These are phyloP conservation scores for Hirtodrosophila duncani DNA, from an alignment of 2,888 invertebrate species.

Conservation along the genomic window DNA sequence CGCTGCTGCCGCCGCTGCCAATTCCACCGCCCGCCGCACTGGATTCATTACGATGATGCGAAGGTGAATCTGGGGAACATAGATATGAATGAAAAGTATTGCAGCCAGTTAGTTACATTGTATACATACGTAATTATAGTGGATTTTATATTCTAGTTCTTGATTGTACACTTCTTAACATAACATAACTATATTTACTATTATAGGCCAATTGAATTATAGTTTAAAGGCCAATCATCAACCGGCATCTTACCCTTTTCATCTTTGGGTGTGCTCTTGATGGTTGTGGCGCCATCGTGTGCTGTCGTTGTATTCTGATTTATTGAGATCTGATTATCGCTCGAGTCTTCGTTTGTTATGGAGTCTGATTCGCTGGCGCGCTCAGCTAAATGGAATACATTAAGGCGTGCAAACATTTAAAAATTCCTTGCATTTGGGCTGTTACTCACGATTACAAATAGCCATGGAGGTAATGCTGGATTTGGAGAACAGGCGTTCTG, in stretches of 20 bases:
- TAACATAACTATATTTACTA: too few species aligned
- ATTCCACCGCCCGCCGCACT: constrained; percentile 2
- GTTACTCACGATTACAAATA: constrained; percentile 86
- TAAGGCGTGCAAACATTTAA: not conserved
- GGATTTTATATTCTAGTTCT: too few species aligned
- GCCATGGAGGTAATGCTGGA: constrained; percentile 99
- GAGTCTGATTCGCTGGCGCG: constrained; percentile 93
- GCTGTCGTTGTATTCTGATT: constrained; percentile 78
- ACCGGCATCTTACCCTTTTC: constrained; percentile 70
- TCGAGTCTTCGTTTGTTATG: constrained; percentile 87
- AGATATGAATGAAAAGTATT: not conserved
- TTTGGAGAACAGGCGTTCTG: constrained; percentile 96
- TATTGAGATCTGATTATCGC: constrained; percentile 82
- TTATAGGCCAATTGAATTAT: too few species aligned
- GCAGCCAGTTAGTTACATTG: too few species aligned
- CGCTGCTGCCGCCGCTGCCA: constrained; percentile 32
- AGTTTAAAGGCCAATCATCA: too few species aligned
- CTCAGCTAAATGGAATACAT: constrained; percentile 87
- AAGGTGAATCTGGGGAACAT: constrained; percentile 56
- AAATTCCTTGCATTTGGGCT: not conserved
- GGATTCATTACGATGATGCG: constrained; percentile 63
- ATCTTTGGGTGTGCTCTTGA: constrained; percentile 75
- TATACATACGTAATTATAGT: too few species aligned
- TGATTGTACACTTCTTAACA: too few species aligned
- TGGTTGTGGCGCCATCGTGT: constrained; percentile 75